phyloP scores from a whole-genome alignment of 1,140 invertebrate genomes.

The Daktulosphaira vitifoliae region DNA sequence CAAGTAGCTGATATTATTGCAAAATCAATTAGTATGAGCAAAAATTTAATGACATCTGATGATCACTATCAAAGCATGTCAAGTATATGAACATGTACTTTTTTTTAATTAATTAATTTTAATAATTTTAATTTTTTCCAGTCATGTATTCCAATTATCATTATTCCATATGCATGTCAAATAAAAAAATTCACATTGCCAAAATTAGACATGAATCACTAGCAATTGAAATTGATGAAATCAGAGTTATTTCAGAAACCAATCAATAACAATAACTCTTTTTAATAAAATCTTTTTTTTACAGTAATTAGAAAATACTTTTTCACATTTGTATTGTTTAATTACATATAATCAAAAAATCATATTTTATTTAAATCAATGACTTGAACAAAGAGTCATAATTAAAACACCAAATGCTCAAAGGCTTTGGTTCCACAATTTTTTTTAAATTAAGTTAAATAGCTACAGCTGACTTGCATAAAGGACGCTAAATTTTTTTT shows the following conservation, averaged over 20 bases:
- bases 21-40: slow-evolving; percentile 14
- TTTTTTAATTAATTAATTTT: neutral
- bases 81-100: neutral
- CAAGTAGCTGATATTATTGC: slow-evolving; percentile 60
- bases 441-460: too few relatives aligned
- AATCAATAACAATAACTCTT: too few relatives aligned
- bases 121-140: slow-evolving; percentile 41
- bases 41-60: neutral
- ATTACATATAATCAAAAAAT: too few relatives aligned
- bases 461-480: too few relatives aligned
- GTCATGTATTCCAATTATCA: slow-evolving; percentile 70
- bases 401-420: too few relatives aligned
- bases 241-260: neutral
- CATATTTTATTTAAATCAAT: too few relatives aligned
- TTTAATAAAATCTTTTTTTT: too few relatives aligned
- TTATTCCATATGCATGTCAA: slow-evolving; percentile 76
- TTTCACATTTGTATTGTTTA: too few relatives aligned
- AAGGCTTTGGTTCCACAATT: too few relatives aligned
- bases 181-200: slow-evolving; percentile 71
- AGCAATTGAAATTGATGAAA: neutral
- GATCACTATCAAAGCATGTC: slow-evolving; percentile 18
- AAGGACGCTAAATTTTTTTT: too few relatives aligned
- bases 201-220: slow-evolving; percentile 46
- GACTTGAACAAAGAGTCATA: too few relatives aligned
- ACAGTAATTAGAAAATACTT: too few relatives aligned